Conservation (phyloP, 2,888 invertebrate genomes). For the Gnatocerus cornutus region DNA sequence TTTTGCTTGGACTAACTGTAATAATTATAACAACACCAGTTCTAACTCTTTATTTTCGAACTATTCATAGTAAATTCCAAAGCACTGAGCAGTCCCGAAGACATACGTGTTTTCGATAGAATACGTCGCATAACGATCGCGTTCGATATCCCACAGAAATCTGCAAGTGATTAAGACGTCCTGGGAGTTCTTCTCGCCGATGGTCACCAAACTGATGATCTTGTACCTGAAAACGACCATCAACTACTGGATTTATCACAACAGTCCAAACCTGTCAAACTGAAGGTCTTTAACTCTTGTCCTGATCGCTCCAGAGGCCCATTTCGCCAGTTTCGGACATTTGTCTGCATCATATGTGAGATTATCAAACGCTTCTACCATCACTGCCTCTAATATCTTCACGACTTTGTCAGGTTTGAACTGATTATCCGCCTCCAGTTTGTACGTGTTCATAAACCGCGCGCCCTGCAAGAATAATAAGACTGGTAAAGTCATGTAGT, state of each 20-base stretch:
- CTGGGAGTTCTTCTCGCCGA: conserved; percentile 81
- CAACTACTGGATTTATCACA: no score
- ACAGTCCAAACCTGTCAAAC: conserved; percentile 76
- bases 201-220: conserved; percentile 77
- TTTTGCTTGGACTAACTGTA: no score
- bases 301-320: conserved; percentile 76
- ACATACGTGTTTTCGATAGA: conserved; percentile 78
- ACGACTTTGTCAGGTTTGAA: conserved; percentile 78
- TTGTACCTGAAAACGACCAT: conserved; percentile 76
- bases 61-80: conserved; percentile 82
- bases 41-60: background rate
- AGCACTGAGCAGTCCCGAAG: conserved; percentile 78
- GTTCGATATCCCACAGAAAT: conserved; percentile 81
- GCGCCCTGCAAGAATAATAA: conserved; percentile 60
- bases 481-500: conserved; percentile 13
- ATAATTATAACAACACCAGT: no score
- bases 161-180: conserved; percentile 76
- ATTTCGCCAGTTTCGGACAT: conserved; percentile 74
- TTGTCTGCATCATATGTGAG: conserved; percentile 76
- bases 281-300: conserved; percentile 77
- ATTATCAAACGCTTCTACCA: conserved; percentile 75
- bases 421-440: conserved; percentile 76
- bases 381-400: conserved; percentile 75
- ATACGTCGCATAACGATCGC: conserved; percentile 77
- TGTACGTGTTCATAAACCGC: conserved; percentile 78